These are phyloP conservation scores for Periplaneta americana DNA, from an alignment of 1,140 invertebrate species.

Conservation along the genomic window DNA sequence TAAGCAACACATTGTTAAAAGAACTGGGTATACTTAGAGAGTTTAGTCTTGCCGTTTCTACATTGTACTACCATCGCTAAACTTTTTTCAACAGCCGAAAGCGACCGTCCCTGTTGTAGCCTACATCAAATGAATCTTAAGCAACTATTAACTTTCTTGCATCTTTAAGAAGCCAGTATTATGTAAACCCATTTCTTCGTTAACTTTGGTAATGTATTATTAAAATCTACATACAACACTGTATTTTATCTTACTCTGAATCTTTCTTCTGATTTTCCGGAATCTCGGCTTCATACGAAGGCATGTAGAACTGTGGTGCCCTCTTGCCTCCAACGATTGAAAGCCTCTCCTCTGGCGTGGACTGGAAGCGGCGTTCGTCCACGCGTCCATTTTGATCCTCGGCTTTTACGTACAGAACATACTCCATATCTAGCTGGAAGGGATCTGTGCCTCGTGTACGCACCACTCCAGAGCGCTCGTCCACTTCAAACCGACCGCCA, in stretches of 20 bases:
- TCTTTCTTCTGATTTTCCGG: conserved; percentile 95
- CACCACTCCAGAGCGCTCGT: conserved; percentile 90
- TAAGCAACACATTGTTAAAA: too few relatives aligned
- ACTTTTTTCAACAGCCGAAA: too few relatives aligned
- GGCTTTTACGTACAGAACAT: conserved; percentile 91
- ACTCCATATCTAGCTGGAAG: conserved; percentile 93
- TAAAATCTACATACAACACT: too few relatives aligned
- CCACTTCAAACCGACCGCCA: conserved; percentile 78
- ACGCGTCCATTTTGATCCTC: conserved; percentile 91
- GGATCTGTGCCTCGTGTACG: conserved; percentile 83
- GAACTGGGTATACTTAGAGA: too few relatives aligned
- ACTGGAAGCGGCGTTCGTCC: conserved; percentile 82
- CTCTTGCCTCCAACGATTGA: conserved; percentile 91
- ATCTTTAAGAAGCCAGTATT: too few relatives aligned
- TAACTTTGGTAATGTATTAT: too few relatives aligned
- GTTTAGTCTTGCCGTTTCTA: too few relatives aligned
- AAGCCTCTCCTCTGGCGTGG: conserved; percentile 82
- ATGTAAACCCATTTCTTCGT: too few relatives aligned
- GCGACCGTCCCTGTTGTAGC: too few relatives aligned
- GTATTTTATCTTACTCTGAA: conserved; percentile 89
- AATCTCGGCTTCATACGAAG: conserved; percentile 88
- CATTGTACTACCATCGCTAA: too few relatives aligned
- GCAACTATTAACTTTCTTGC: too few relatives aligned
- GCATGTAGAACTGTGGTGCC: conserved; percentile 91
- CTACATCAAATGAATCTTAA: too few relatives aligned